These are phyloP conservation scores for Lepidochrysops patricia DNA, from an alignment of 2,888 invertebrate genomes.

Conservation along the genomic window DNA sequence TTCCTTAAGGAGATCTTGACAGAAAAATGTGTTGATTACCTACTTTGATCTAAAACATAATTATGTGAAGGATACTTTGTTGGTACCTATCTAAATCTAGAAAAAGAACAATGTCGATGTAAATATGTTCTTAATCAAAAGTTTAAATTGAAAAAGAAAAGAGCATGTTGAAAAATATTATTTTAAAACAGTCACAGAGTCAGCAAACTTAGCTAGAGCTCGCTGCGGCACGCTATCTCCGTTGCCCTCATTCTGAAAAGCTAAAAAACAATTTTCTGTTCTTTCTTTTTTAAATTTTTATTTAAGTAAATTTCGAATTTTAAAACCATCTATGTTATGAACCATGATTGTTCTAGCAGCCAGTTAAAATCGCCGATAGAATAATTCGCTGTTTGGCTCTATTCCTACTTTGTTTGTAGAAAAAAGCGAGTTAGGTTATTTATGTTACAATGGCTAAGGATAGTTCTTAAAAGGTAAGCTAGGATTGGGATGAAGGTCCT, in stretches of 20 bases:
- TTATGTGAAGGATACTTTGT: background rate
- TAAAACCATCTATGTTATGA: background rate
- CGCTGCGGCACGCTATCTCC: background rate
- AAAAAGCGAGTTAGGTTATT: too few species aligned
- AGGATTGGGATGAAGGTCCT: too few species aligned
- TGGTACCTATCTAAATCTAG: background rate
- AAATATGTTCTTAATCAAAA: background rate
- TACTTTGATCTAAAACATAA: too few species aligned
- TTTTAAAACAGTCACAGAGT: background rate
- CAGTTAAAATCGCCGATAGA: too few species aligned
- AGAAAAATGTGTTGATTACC: too few species aligned
- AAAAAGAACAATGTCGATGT: background rate
- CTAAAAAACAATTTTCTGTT: background rate
- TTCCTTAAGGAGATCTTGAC: too few species aligned
- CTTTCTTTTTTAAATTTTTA: background rate
- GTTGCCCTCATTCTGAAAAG: background rate
- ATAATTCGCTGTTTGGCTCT: too few species aligned
- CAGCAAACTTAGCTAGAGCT: background rate
- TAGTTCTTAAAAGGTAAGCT: too few species aligned
- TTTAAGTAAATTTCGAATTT: background rate
- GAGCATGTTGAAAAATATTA: constrained; percentile 2
- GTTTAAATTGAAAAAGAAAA: background rate
- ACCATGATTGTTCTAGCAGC: too few species aligned
- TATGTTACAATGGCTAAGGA: too few species aligned
- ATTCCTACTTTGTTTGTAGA: too few species aligned